Evolutionary conservation across 2,113 vertebrate genomes (phyloP).

Genomic region (Chiloscyllium plagiosum): DNA sequence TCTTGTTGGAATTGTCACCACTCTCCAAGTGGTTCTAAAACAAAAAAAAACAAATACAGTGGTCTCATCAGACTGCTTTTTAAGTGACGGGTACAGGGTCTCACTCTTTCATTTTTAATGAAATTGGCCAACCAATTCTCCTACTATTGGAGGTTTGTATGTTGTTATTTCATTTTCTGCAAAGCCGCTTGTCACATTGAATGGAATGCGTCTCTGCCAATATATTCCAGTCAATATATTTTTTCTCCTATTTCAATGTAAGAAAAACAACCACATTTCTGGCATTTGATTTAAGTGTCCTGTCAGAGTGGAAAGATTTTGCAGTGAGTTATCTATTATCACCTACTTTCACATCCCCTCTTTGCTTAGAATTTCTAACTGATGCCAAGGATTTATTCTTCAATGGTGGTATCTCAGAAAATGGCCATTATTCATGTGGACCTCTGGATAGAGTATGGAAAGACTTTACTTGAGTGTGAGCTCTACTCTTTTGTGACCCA

Average conservation of each 20-base stretch:
- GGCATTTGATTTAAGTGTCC: neutral
- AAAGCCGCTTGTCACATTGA: no score
- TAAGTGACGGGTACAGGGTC: neutral
- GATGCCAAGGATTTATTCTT: neutral
- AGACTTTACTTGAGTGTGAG: neutral
- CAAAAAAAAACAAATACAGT: neutral
- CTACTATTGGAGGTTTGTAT: neutral
- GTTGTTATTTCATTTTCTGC: neutral
- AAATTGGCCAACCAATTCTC: neutral
- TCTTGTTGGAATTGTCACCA: slow-evolving; percentile 56
- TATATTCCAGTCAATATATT: neutral
- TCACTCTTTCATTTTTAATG: neutral
- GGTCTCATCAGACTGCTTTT: neutral
- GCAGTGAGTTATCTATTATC: neutral
- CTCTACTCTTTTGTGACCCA: neutral
- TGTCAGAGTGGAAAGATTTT: no score
- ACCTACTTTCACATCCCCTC: neutral
- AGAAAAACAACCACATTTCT: neutral
- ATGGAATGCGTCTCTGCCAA: neutral
- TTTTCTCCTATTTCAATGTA: neutral
- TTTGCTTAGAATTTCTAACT: neutral
- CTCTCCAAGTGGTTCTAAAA: slow-evolving; percentile 57
- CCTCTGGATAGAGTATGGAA: no score
- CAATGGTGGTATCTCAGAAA: neutral
- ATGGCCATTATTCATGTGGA: neutral